Evolutionary conservation across 2,888 invertebrate species (phyloP).

Genomic region (Lasioglossum lativentre): DNA sequence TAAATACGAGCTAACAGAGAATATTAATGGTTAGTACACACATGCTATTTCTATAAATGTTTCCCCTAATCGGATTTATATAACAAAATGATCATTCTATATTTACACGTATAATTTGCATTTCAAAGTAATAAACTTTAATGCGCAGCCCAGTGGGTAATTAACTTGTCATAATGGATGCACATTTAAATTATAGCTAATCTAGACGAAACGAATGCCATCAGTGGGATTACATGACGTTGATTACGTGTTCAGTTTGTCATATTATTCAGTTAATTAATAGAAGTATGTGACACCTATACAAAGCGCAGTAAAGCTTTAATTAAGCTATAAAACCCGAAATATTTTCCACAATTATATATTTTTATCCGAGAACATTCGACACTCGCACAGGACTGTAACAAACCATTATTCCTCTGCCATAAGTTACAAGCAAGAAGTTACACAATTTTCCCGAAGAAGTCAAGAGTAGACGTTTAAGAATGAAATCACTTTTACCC

Average conservation of each 20-base stretch:
- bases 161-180: not conserved
- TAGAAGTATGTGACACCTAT: not conserved
- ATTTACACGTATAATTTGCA: constrained; percentile 9
- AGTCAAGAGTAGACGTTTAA: not conserved
- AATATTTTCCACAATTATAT: not conserved
- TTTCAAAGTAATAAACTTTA: constrained; percentile 8
- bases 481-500: constrained; percentile 14
- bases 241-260: not conserved
- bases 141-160: not conserved
- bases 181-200: not conserved
- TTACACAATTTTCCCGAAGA: not conserved
- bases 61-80: not conserved
- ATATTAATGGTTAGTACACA: not conserved
- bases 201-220: not conserved
- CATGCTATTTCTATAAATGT: not conserved
- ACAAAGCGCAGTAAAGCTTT: not conserved
- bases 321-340: not conserved
- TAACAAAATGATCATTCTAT: not conserved
- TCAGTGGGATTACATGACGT: constrained; percentile 6
- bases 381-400: not conserved
- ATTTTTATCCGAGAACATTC: not conserved
- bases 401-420: not conserved
- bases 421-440: constrained; percentile 7
- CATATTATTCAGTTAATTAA: not conserved
- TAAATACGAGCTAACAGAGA: not conserved